Evolutionary conservation across 2,797 vertebrate genomes (phyloP).

Genomic region (Lithobates pipiens): DNA sequence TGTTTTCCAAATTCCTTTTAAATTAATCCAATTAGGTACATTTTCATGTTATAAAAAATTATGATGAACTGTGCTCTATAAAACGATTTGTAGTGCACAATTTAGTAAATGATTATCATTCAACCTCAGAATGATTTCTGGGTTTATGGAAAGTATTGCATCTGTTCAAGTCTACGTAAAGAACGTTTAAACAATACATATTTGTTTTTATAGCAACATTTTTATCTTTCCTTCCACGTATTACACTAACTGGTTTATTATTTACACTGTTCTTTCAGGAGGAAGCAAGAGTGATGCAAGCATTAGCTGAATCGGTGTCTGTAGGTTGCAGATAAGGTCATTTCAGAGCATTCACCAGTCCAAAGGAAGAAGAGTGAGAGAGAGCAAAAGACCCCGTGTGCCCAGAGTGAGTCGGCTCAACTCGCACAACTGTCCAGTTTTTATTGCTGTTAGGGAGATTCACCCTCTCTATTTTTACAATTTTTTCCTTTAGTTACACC

Average conservation of each 20-base stretch:
- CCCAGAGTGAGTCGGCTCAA: no score
- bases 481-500: no score
- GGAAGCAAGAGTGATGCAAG: not conserved
- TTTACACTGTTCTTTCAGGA: not conserved
- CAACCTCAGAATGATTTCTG: not conserved
- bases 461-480: no score
- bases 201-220: not conserved
- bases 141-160: not conserved
- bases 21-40: no score
- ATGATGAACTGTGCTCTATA: no score
- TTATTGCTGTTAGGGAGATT: no score
- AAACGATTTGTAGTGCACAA: no score
- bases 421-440: no score
- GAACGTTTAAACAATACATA: not conserved
- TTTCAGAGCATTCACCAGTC: not conserved
- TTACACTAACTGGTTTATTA: not conserved
- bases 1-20: no score
- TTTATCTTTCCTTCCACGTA: not conserved
- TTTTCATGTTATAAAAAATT: no score
- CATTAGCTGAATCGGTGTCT: not conserved
- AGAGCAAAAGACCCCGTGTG: no score
- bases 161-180: not conserved
- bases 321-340: not conserved
- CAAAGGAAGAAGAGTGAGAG: no score
- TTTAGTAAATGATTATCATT: not conserved